A percentile compares a stretch with the other conserved stretches of the same genome.
Evolutionary conservation across 2,113 vertebrate species (phyloP).

Genomic region (Australoheros scitulus): DNA sequence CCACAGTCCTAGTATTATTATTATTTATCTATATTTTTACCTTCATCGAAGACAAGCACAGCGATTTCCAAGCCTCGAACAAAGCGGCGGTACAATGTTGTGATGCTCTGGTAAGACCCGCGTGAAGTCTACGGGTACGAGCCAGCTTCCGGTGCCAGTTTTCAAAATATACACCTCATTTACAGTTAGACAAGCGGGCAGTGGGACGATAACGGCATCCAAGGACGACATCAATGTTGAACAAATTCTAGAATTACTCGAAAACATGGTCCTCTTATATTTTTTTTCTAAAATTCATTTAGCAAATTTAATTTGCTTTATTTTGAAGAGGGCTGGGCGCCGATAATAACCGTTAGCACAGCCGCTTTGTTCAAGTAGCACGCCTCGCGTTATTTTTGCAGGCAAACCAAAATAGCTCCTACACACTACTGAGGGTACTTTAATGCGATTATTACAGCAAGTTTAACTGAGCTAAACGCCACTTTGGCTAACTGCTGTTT

Average conservation of each 20-base stretch:
- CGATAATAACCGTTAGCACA: neutral
- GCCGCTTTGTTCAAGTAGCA: neutral
- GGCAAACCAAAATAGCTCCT: slow-evolving; percentile 2
- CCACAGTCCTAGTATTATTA: neutral
- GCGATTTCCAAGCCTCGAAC: slow-evolving; percentile 31
- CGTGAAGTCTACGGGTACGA: accelerated
- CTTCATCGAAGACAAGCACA: slow-evolving; percentile 66
- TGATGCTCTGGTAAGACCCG: slow-evolving; percentile 52
- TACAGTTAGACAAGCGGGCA: neutral
- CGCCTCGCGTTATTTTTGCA: neutral
- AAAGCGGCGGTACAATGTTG: slow-evolving; percentile 66
- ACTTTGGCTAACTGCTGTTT: neutral
- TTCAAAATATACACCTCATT: slow-evolving; percentile 38
- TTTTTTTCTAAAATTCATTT: neutral
- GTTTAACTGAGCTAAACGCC: neutral
- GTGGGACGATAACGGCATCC: neutral
- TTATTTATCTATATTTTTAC: slow-evolving; percentile 29
- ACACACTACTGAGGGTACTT: slow-evolving; percentile 9
- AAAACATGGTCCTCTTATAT: neutral
- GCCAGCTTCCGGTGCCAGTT: neutral
- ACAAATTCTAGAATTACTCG: neutral
- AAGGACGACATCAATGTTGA: no score
- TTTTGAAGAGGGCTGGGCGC: neutral
- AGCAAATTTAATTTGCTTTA: neutral
- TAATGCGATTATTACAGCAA: slow-evolving; percentile 11